Evolutionary conservation across 2,888 invertebrate genomes (phyloP), one percentile per base, ranked within the genome.

Genomic region (Trachelus stipa): DNA sequence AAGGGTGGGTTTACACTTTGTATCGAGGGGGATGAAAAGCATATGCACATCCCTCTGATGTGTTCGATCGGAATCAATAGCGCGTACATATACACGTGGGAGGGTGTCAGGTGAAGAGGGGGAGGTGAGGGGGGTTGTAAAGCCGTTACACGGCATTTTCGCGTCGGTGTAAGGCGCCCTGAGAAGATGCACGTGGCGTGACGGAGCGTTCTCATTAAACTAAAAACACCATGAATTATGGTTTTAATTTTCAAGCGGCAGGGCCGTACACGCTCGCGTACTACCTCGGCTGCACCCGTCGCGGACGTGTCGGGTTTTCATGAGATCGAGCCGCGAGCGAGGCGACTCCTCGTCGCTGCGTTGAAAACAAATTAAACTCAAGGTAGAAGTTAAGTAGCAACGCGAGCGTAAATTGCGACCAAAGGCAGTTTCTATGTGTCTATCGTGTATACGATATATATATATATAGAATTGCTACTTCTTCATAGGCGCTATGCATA

Each of bases 151-250:
- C 37, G 68, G 34, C 75, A 78, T 77, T 69, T 73, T 73, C 75
- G 78, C 30, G 71, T 30, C 37, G 68, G 31, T 23, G 33, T 56
- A 56, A 56, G 56, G 56, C 56, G 56, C 56, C 83, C 83, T 86
- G 86, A 83, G 87, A 86, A 86, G 83, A 80, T 56, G 78, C 86
- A 86, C 84, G 83, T 86, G 86, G 81, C 83, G 84, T 86, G 86
- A 86, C 85, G 83, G 40, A 80, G 87, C 87, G 77, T 34, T 76
- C 37, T 74, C 37, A 34, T 37, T 71, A 75, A 75, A 83, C 77
- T 78, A 85, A 81, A 83, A 83, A 85, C 80, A 82, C 84, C 81
- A 78, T 86, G 84, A 86, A 86, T 83, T 85, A 84, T 82, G 80
- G 77, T 34, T 83, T 85, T 86, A 85, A 85, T 85, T 85, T 82